A percentile compares a stretch with the other conserved stretches of the same genome.
Evolutionary conservation across 2,797 vertebrate genomes (phyloP).

Genomic region (Lycodopsis pacificus): DNA sequence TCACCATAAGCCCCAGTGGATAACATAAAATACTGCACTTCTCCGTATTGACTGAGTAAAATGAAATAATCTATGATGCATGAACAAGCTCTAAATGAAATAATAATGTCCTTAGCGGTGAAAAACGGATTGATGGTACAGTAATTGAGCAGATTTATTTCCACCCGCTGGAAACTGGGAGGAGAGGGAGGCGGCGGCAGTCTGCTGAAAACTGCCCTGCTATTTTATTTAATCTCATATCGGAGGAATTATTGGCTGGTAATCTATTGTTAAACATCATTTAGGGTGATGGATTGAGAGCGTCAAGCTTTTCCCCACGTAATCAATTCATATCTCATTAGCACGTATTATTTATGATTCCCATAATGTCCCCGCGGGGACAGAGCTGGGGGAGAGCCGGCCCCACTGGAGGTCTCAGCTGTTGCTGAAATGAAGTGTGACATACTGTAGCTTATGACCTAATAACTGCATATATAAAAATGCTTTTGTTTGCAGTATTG

Average conservation of each 20-base stretch:
- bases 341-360: slow-evolving; percentile 97
- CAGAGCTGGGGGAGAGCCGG: slow-evolving; percentile 54
- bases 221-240: slow-evolving; percentile 99
- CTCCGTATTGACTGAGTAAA: slow-evolving; percentile 95
- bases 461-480: slow-evolving; percentile 98
- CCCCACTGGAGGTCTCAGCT: slow-evolving; percentile 88
- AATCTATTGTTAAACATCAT: slow-evolving; percentile 97
- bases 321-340: slow-evolving; percentile 99
- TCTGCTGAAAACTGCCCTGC: slow-evolving; percentile 91
- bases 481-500: slow-evolving; percentile 92
- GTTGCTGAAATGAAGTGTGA: slow-evolving; percentile 96
- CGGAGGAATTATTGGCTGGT: slow-evolving; percentile 94
- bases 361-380: slow-evolving; percentile 90
- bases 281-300: slow-evolving; percentile 96
- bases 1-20: slow-evolving; percentile 83
- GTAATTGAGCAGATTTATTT: slow-evolving; percentile 98
- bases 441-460: slow-evolving; percentile 99
- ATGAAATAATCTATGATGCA: slow-evolving; percentile 98
- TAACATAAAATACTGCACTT: slow-evolving; percentile 91
- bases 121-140: slow-evolving; percentile 93
- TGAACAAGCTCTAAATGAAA: slow-evolving; percentile 98
- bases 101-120: slow-evolving; percentile 98
- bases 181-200: slow-evolving; percentile 71
- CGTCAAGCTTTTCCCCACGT: slow-evolving; percentile 91
- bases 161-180: slow-evolving; percentile 85